Base-by-base conservation (phyloP, 2,797 vertebrate species). In the Neostethus bicornis region DNA sequence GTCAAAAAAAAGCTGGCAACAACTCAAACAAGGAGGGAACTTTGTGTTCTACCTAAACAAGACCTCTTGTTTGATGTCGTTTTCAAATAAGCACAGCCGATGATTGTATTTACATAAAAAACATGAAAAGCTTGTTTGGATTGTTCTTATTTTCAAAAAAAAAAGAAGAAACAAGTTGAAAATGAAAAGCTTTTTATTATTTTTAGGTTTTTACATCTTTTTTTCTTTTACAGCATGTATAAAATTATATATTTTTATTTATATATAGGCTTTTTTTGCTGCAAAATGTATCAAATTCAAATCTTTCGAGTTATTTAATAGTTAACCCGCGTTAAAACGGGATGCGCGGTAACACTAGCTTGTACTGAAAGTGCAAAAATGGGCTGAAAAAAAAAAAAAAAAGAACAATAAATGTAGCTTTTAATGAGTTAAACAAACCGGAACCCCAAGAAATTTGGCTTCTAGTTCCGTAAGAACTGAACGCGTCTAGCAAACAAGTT, bases 201-300 rank as follows among this genome's bases (percentile, higher is more conserved):
- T 43, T 49, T 17, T 38, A 24, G 23, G 4, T 29, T 57, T 42
- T 49, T 64, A 80, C 50, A 77, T 11, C 13, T 55, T 72, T 72
- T 55, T 66, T 81, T 71, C 73, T 72, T 79, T 76, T 78, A 83
- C 79, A 79, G 24, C 49, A 70, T 79, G 79, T 90, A 87, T 72
- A 89, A 87, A 89, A 80, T 70, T 14, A 61, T 81, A 73, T 26
- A 54, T 66, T 24, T 53, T 65, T 14, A n/a, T n/a, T n/a, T n/a
- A n/a, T n/a, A n/a, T n/a, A n/a, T n/a, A n/a, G n/a, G n/a, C n/a
- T n/a, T n/a, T n/a, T n/a, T n/a, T 24, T 61, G 60, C 56, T 74
- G 69, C 43, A 67, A 68, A 73, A 12, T 56, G 66, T 85, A 81
- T 80, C 73, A 82, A 80, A 80, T 78, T 62, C 46, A 62, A 63